Conservation (phyloP, 2,797 vertebrate species). For the Potorous gilbertii region DNA sequence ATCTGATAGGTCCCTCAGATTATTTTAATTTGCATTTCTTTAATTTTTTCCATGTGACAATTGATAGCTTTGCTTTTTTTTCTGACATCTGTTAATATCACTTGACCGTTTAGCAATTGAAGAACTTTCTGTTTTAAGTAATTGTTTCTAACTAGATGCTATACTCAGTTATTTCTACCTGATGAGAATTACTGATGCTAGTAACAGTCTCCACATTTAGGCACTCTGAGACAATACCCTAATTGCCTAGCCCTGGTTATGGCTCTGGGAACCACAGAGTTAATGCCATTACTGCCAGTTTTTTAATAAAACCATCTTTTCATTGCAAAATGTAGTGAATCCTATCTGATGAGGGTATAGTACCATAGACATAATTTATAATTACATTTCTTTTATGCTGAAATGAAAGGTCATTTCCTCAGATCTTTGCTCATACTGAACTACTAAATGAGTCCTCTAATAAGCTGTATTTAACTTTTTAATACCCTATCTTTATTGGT, state of each 20-base stretch:
- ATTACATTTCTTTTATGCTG: slow-evolving; percentile 66
- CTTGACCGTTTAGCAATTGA: not conserved
- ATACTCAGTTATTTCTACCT: not conserved
- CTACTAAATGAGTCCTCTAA: slow-evolving; percentile 61
- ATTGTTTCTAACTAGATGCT: not conserved
- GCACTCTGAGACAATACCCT: not conserved
- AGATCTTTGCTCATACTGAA: slow-evolving; percentile 67
- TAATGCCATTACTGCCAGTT: slow-evolving; percentile 58
- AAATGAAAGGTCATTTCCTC: slow-evolving; percentile 70
- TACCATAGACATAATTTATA: slow-evolving; percentile 67
- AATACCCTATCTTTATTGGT: slow-evolving; percentile 64
- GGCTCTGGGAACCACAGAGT: slow-evolving; percentile 8
- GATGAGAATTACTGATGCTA: not conserved
- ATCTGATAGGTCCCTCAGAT: not conserved
- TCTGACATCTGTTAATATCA: not conserved
- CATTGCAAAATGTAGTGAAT: slow-evolving; percentile 50
- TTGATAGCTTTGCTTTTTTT: not conserved
- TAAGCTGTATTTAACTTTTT: slow-evolving; percentile 68
- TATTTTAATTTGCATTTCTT: not conserved
- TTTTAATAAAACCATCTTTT: slow-evolving; percentile 67
- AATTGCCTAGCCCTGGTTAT: not conserved
- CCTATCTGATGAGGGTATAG: slow-evolving; percentile 60
- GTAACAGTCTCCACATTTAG: not conserved
- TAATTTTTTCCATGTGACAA: not conserved
- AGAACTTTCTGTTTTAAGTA: not conserved